Percentiles rank a stretch among this genome's conserved stretches.
Evolutionary conservation across 2,113 vertebrate genomes (phyloP).

Genomic region (Chaetodon auriga): DNA sequence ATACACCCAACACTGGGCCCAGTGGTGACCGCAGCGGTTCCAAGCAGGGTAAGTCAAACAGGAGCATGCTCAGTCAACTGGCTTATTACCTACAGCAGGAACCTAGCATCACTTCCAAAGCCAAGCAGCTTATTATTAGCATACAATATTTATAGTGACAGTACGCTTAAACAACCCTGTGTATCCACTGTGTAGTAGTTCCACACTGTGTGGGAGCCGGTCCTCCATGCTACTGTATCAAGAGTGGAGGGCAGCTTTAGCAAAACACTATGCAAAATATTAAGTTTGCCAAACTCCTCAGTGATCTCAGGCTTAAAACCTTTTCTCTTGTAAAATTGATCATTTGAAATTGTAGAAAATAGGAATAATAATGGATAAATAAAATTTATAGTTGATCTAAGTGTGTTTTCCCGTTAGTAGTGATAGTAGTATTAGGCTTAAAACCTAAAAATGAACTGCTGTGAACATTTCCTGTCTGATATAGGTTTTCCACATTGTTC

Average conservation of each 20-base stretch:
- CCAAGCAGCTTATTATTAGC: too few relatives aligned
- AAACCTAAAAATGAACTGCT: not conserved
- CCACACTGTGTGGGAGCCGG: not conserved
- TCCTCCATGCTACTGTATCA: not conserved
- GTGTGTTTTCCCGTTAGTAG: not conserved
- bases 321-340: too few relatives aligned
- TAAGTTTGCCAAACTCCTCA: too few relatives aligned
- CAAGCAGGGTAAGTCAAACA: constrained; percentile 89
- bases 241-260: not conserved
- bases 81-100: too few relatives aligned
- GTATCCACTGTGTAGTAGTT: not conserved
- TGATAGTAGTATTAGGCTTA: not conserved
- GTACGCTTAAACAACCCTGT: too few relatives aligned
- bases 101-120: too few relatives aligned
- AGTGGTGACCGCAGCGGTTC: constrained; percentile 92
- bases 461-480: not conserved
- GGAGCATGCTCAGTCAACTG: too few relatives aligned
- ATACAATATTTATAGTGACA: too few relatives aligned
- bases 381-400: not conserved
- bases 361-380: not conserved
- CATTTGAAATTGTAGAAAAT: not conserved
- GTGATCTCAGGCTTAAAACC: too few relatives aligned
- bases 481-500: not conserved
- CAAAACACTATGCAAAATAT: too few relatives aligned
- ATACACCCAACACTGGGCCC: constrained; percentile 97